These are phyloP conservation scores for Exocentrus adspersus DNA, from an alignment of 2,888 invertebrate species.

Conservation along the genomic window DNA sequence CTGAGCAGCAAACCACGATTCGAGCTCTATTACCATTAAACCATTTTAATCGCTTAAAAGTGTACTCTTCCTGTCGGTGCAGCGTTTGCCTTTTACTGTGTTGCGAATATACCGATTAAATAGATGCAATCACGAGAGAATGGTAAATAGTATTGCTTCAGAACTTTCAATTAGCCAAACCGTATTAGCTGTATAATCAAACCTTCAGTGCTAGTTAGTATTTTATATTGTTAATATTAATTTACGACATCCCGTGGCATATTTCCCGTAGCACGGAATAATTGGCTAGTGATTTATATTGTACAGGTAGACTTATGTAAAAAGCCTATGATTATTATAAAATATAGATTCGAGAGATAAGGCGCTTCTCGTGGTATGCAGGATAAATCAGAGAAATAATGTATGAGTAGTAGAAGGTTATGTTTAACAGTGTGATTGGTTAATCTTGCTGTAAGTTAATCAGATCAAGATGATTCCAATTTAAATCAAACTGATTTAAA, in stretches of 20 bases:
- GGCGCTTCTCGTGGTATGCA: slow-evolving; percentile 24
- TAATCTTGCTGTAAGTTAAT: no score
- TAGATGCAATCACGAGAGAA: slow-evolving; percentile 29
- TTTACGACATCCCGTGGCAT: slow-evolving; percentile 35
- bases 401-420: slow-evolving; percentile 5
- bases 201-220: slow-evolving; percentile 25
- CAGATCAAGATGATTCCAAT: no score
- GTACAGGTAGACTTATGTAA: slow-evolving; percentile 4
- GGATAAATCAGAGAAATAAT: slow-evolving; percentile 1
- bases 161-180: slow-evolving; percentile 29
- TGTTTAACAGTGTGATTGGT: no score
- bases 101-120: slow-evolving; percentile 14
- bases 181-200: slow-evolving; percentile 32
- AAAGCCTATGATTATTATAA: slow-evolving; percentile 21
- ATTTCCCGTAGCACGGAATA: slow-evolving; percentile 14
- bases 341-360: slow-evolving; percentile 29
- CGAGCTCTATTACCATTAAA: background rate
- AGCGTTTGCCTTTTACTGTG: slow-evolving; percentile 22
- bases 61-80: slow-evolving; percentile 6
- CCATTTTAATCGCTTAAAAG: slow-evolving; percentile 5
- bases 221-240: slow-evolving; percentile 33
- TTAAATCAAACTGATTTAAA: no score
- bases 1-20: background rate
- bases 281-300: slow-evolving; percentile 17
- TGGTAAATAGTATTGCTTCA: slow-evolving; percentile 27